Base-by-base conservation (phyloP, 2,888 invertebrate species). In the Flexamia atlantica region DNA sequence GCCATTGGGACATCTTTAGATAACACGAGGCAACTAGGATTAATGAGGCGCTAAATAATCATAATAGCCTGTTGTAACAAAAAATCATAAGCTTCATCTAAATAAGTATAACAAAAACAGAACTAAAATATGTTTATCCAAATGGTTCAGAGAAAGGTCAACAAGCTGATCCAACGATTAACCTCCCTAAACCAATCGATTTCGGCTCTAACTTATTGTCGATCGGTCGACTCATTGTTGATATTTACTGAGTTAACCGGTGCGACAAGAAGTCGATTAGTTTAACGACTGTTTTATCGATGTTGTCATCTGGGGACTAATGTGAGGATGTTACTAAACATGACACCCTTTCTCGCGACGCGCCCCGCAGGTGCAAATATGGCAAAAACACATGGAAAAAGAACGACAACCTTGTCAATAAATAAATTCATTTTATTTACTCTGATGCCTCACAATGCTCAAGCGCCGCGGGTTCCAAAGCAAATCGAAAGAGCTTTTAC, bases 211-310 rank as follows among this genome's bases (percentile, higher is more conserved):
- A 46, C 53, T 53, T 53, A 53, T 53, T 23, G 53, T 53, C 53
- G 46, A 53, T 53, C 53, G 23, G 53, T 23, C 53, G 23, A 53
- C 53, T 53, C 20, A 53, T 53, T 53, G 53, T 53, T 53, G 53
- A 53, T 53, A 53, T 53, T 53, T 53, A 53, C 53, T 23, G 53
- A 46, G 53, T 53, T 53, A 53, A 53, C 53, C 23, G 20, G 20
- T 53, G 20, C 20, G 53, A 53, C 53, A 53, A 53, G 53, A 23
- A n/a, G 10, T 23, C 46, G 53, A 53, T 53, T 53, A 53, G 53
- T 53, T 23, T 53, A 53, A 53, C 53, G 53, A 53, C 20, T n/a
- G 53, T 9, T 17, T 46, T 46, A 12, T 46, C 46, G 2, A 2
- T 46, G 46, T 46, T 46, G 46, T 46, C 46, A 46, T 46, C 46